A percentile compares a stretch with the other conserved stretches of the same genome.
phyloP scores from a whole-genome alignment of 2,888 invertebrate genomes.

The Heterodera filipjevi region DNA sequence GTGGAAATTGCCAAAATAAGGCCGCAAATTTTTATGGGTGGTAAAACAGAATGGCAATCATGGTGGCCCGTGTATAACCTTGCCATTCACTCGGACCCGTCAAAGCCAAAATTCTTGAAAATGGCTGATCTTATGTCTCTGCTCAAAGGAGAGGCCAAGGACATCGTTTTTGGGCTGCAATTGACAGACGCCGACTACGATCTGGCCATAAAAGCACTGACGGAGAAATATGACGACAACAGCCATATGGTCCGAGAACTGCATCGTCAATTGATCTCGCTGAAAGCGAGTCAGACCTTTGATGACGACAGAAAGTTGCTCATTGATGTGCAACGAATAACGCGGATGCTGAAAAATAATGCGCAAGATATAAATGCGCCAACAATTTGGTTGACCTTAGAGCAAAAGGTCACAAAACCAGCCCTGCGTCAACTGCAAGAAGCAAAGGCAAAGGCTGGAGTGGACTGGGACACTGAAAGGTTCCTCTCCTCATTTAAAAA shows the following conservation, averaged over 20 bases:
- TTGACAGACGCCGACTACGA: not conserved
- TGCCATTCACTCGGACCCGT: not conserved
- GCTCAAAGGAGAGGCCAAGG: not conserved
- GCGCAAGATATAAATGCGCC: slow-evolving; percentile 4
- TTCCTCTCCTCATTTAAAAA: not conserved
- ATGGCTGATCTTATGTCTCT: not conserved
- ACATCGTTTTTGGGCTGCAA: not conserved
- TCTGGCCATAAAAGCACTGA: not conserved
- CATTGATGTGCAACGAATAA: slow-evolving; percentile 3
- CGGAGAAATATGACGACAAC: slow-evolving; percentile 3
- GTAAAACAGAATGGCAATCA: not conserved
- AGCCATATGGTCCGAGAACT: not conserved
- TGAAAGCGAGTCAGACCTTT: not conserved
- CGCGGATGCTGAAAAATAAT: slow-evolving; percentile 10
- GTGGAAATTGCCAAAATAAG: not conserved
- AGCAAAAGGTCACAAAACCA: slow-evolving; percentile 12
- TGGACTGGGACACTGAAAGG: not conserved
- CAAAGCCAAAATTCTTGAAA: not conserved
- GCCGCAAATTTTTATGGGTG: not conserved
- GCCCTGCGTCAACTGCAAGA: slow-evolving; percentile 1
- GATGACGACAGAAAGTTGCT: slow-evolving; percentile 11
- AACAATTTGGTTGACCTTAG: slow-evolving; percentile 12
- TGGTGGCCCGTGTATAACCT: not conserved
- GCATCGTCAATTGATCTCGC: not conserved
- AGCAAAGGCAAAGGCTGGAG: not conserved